Evolutionary conservation across 2,888 invertebrate genomes (phyloP), one percentile per base, ranked within the genome.

Genomic region (Cylindroiulus punctatus): DNA sequence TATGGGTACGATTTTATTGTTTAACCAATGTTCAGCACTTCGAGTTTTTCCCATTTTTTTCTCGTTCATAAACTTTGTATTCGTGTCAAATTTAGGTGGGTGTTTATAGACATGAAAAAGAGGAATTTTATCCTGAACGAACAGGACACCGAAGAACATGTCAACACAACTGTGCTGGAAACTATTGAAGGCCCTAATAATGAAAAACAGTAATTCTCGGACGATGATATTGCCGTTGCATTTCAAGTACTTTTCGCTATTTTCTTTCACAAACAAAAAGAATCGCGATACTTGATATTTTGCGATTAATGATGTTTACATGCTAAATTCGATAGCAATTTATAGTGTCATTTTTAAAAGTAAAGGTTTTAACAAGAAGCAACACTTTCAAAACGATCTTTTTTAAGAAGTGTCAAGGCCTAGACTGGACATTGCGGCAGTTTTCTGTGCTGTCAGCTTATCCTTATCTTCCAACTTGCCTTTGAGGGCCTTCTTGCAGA

Each of bases 81-180:
- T 7, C 36, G 7, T 36, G 26, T 84, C 22, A 4, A n/a, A 8
- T 84, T 26, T 44, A 84, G 84, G 19, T 84, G 84, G 84, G 47
- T 84, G 84, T 84, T 42, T 84, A n/a, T 84, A 8, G 84, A 84
- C 84, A 84, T 84, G 84, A 84, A 19, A 44, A 84, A 47, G 17
- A n/a, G 44, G 3, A 47, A 47, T 32, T 84, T 84, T 44, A 44
- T 44, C 30, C 47, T 84, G 5, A 44, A 84, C n/a, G 44, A 84
- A 44, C 84, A 84, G 42, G 84, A 84, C 7, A 42, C 36, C 10
- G 82, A 82, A 17, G n/a, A n/a, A 82, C 30, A 7, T 2, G 5
- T 57, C n/a, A 22, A 65, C 22, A 17, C 19, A 57, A n/a, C 22
- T n/a, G 57, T 1, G 8, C 8, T 65, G 22, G 57, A 65, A 4